A percentile compares a stretch with the other conserved stretches of the same genome.
Conservation (phyloP, 2,113 vertebrate species). For the Ascaphus truei region DNA sequence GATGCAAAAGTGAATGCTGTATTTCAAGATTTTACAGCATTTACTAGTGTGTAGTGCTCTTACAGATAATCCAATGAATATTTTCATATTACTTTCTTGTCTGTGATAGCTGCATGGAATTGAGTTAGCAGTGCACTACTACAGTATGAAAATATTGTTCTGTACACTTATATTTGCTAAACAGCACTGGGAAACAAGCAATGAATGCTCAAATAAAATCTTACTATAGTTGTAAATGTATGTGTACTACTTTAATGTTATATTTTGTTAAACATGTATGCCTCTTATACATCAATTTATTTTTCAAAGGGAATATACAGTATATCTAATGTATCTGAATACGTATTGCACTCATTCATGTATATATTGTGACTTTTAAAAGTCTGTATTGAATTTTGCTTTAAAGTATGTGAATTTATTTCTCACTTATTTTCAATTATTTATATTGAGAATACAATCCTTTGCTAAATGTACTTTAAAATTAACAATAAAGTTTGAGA, state of each 20-base stretch:
- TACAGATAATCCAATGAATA: slow-evolving; percentile 14
- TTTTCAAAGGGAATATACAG: slow-evolving; percentile 55
- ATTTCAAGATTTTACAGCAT: not conserved
- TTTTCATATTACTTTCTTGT: slow-evolving; percentile 48
- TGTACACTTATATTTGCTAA: slow-evolving; percentile 51
- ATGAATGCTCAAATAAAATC: slow-evolving; percentile 50
- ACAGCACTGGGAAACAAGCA: slow-evolving; percentile 55
- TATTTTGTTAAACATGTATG: slow-evolving; percentile 65
- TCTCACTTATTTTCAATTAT: slow-evolving; percentile 70
- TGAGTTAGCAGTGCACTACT: slow-evolving; percentile 57
- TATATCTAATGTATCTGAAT: slow-evolving; percentile 68
- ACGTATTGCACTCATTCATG: slow-evolving; percentile 73
- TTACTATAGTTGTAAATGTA: slow-evolving; percentile 59
- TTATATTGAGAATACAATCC: slow-evolving; percentile 63
- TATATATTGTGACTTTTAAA: slow-evolving; percentile 72
- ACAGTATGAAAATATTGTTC: slow-evolving; percentile 50
- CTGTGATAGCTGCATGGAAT: slow-evolving; percentile 54
- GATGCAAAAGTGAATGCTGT: not conserved
- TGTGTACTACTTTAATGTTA: slow-evolving; percentile 67
- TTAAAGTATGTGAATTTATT: slow-evolving; percentile 67
- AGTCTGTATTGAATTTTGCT: slow-evolving; percentile 72
- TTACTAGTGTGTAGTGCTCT: slow-evolving; percentile 7
- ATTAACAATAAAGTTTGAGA: slow-evolving; percentile 79
- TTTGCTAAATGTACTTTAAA: slow-evolving; percentile 75
- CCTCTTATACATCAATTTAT: slow-evolving; percentile 63